Base-by-base conservation (phyloP, 2,888 invertebrate genomes). In the Pristionchus entomophagus region DNA sequence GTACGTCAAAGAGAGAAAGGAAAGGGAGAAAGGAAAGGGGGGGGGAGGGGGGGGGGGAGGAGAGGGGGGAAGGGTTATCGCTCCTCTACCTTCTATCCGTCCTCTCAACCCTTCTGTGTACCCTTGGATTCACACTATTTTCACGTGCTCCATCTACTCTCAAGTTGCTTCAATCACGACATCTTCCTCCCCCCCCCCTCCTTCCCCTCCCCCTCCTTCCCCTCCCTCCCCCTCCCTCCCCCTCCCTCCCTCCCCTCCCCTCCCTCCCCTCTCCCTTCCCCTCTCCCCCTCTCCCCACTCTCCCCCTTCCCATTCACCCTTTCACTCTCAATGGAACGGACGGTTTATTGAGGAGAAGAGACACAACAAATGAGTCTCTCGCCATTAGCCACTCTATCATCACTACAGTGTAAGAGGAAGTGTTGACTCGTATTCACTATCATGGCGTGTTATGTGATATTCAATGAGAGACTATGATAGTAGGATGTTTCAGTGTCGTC, bases 21-120 rank as follows among this genome's bases (percentile, higher is more conserved):
- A 26, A 59, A 22, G 29, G 59, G 14, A 12, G n/a, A 59, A n/a
- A 59, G 26, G n/a, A n/a, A 8, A n/a, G n/a, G n/a, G n/a, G 62
- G 35, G 65, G 65, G n/a, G n/a, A n/a, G n/a, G n/a, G n/a, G 59
- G 26, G 26, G 14, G 26, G 29, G 29, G 59, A 26, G 5, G n/a
- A 59, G 56, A 59, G 26, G n/a, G 19, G n/a, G 56, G n/a, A 26
- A 38, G 41, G 69, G 69, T 73, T 73, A 73, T 73, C 69, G 38
- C 41, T 32, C 41, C 69, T 38, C 38, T n/a, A 2, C 41, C 14
- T 41, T 41, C 73, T 8, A 2, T 1, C 65, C 19, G 10, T 22
- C 22, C 22, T 22, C 59, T 59, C 59, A 12, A 6, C 59, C n/a
- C 59, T 22, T 14, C n/a, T 78, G 78, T 51, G 49, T 51, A 78